Evolutionary conservation across 1,140 invertebrate genomes (phyloP), one percentile per base, ranked within the genome.

Genomic region (Drosophila leontia): DNA sequence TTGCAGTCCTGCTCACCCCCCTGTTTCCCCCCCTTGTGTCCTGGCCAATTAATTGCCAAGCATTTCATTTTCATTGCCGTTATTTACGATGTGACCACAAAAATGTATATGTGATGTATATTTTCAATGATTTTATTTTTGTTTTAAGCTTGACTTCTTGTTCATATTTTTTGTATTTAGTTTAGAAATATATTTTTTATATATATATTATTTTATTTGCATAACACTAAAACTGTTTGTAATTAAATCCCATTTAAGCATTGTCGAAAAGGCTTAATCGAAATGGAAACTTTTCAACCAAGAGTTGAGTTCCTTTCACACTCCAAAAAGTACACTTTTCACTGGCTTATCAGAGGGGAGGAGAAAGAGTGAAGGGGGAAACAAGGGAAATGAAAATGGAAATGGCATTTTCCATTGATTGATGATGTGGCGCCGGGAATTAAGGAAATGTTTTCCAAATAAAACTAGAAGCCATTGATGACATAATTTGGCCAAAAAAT

Each of bases 71-170:
- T 64, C 82, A 81, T 78, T 78, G 76, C 80, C 50, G 67, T 87
- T 87, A 87, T 87, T 87, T 87, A 87, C 82, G 84, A 77, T 65
- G 59, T 80, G 70, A 77, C 80, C 83, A 76, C 83, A 86, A 87
- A 87, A 82, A 86, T 85, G 1, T 37, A 35, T 53, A 82, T 19
- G 8, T 17, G 41, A 19, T 44, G 8, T 48, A 37, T 35, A 37
- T 37, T 23, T 37, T 47, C 80, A 87, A 83, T 87, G 79, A 87
- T 29, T 29, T 29, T 29, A 29, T 29, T 29, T 29, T 29, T 6
- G 26, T 29, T 29, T 29, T 29, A 29, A 29, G 26, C 26, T 29
- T 29, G 26, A 6, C 26, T 50, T 59, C 26, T 45, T 48, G 48
- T 45, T 59, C 59, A 68, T 50, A 47, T 71, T 64, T 71, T 60